phyloP scores from a whole-genome alignment of 2,888 invertebrate genomes.

The Ectemnius continuus region DNA sequence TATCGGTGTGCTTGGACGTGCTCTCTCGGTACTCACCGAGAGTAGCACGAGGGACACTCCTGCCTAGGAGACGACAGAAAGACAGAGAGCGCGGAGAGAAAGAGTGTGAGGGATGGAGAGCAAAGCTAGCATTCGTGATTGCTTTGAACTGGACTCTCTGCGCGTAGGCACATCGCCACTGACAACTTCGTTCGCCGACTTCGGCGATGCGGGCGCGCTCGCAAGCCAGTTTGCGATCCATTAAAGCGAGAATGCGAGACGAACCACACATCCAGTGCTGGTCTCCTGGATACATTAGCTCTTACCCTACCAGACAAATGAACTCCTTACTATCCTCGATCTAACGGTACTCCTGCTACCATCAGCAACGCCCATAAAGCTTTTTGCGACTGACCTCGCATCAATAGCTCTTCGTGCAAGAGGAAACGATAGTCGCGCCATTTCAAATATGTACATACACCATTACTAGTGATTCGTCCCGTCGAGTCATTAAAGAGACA shows the following conservation, averaged over 20 bases:
- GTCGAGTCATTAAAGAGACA: too few species aligned
- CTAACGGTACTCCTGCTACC: background rate
- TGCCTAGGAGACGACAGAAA: constrained; percentile 22
- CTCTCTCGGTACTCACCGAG: constrained; percentile 31
- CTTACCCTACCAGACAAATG: constrained; percentile 40
- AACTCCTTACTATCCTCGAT: constrained; percentile 26
- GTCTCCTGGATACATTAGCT: constrained; percentile 30
- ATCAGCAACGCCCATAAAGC: background rate
- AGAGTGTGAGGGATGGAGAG: too few species aligned
- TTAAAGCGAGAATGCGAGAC: constrained; percentile 50
- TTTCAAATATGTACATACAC: too few species aligned
- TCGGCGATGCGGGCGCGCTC: constrained; percentile 16
- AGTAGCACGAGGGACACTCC: constrained; percentile 20
- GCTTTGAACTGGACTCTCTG: constrained; percentile 45
- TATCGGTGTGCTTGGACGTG: constrained; percentile 43
- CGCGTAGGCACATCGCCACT: constrained; percentile 43
- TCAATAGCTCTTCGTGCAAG: too few species aligned
- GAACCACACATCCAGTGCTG: constrained; percentile 25
- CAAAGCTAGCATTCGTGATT: constrained; percentile 34
- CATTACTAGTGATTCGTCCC: too few species aligned
- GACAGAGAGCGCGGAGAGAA: too few species aligned
- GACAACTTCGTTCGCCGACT: constrained; percentile 56
- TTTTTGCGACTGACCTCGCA: background rate
- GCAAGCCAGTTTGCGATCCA: constrained; percentile 38
- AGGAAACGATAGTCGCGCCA: too few species aligned